These are phyloP conservation scores for Macrostomum cliftonense DNA, from an alignment of 2,888 invertebrate species.

Conservation along the genomic window DNA sequence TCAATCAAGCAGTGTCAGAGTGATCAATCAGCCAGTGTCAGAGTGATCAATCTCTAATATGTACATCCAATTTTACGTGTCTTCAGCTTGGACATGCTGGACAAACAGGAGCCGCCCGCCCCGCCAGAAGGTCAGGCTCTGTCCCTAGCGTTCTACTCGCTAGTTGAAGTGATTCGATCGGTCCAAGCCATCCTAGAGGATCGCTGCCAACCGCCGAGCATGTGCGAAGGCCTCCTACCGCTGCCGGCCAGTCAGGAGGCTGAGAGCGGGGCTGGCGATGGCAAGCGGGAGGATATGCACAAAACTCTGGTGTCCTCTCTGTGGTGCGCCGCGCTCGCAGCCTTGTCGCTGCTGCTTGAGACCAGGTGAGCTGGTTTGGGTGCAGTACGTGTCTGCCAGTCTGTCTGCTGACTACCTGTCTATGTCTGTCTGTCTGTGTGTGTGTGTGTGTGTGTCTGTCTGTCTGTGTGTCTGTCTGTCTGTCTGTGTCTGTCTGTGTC, in stretches of 20 bases:
- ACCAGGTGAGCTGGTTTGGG: constrained; percentile 47
- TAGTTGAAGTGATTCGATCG: constrained; percentile 69
- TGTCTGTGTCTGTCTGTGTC: too few relatives aligned
- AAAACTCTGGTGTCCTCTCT: constrained; percentile 51
- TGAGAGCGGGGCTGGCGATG: neutral
- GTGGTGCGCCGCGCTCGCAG: constrained; percentile 80
- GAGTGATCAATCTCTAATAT: too few relatives aligned
- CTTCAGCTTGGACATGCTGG: constrained; percentile 74
- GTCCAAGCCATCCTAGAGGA: constrained; percentile 40
- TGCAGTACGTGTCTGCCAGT: neutral
- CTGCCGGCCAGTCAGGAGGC: neutral
- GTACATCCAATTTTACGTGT: too few relatives aligned
- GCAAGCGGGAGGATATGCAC: neutral
- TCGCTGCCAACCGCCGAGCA: constrained; percentile 30
- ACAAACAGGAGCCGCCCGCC: constrained; percentile 73
- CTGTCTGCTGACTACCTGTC: too few relatives aligned
- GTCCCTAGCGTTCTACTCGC: constrained; percentile 76
- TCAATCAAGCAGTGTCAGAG: too few relatives aligned
- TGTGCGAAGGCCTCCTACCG: constrained; percentile 1
- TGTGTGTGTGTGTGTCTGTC: too few relatives aligned
- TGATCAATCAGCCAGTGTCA: too few relatives aligned
- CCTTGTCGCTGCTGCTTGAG: constrained; percentile 71
- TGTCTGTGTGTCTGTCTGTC: too few relatives aligned
- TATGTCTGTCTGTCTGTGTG: too few relatives aligned
- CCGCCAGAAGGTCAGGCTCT: constrained; percentile 94